phyloP scores from a whole-genome alignment of 1,140 invertebrate species.

The Caenorhabditis elegans region WBcel235 BX284604.4:3365501-3366000 shows the following conservation, averaged over 20 bases:
- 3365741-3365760: background rate
- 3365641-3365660: background rate
- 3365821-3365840: background rate
- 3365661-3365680: background rate
- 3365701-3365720: slow-evolving; percentile 41
- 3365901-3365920: background rate
- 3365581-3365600: too few relatives aligned
- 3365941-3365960: background rate
- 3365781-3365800: background rate
- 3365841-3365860: background rate
- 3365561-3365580: too few relatives aligned
- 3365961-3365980: background rate
- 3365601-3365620: too few relatives aligned
- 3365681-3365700: slow-evolving; percentile 18
- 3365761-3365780: background rate
- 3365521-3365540: too few relatives aligned
- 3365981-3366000: background rate
- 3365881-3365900: background rate
- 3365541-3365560: too few relatives aligned
- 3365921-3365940: background rate
- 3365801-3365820: background rate
- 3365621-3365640: too few relatives aligned
- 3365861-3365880: background rate
- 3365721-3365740: slow-evolving; percentile 11
- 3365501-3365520: too few relatives aligned